These are phyloP conservation scores for Marmota flaviventris DNA, from an alignment of 2,113 vertebrate genomes.

Conservation along the genomic window DNA sequence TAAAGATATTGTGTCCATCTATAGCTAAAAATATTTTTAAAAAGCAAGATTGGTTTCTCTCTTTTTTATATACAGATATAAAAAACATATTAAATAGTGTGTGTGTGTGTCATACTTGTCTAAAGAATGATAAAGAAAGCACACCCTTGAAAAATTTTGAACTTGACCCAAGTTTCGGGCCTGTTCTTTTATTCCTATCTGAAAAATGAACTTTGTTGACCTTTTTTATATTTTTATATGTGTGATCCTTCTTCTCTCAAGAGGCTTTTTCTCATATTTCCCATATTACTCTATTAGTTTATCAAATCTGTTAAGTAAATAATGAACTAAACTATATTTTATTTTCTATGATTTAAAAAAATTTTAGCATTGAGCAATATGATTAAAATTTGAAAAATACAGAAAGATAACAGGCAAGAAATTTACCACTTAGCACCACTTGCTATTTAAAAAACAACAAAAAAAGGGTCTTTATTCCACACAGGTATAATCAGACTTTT, in stretches of 20 bases:
- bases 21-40: no score
- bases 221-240: not conserved
- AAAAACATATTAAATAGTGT: no score
- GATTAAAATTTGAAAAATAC: constrained; percentile 63
- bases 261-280: constrained; percentile 24
- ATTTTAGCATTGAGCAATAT: not conserved
- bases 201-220: constrained; percentile 58
- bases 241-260: constrained; percentile 3
- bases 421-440: not conserved
- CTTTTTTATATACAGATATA: no score
- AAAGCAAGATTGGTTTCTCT: no score
- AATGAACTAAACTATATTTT: not conserved
- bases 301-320: not conserved
- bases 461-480: not conserved
- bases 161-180: not conserved
- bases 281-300: constrained; percentile 7
- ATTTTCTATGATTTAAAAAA: constrained; percentile 38
- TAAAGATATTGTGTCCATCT: no score
- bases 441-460: not conserved
- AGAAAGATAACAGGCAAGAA: constrained; percentile 2
- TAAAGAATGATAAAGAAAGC: not conserved
- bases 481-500: not conserved
- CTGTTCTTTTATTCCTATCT: constrained; percentile 42
- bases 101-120: no score
- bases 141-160: not conserved